Evolutionary conservation across 2,888 invertebrate species (phyloP).

Genomic region (Auanema freiburgensis): DNA sequence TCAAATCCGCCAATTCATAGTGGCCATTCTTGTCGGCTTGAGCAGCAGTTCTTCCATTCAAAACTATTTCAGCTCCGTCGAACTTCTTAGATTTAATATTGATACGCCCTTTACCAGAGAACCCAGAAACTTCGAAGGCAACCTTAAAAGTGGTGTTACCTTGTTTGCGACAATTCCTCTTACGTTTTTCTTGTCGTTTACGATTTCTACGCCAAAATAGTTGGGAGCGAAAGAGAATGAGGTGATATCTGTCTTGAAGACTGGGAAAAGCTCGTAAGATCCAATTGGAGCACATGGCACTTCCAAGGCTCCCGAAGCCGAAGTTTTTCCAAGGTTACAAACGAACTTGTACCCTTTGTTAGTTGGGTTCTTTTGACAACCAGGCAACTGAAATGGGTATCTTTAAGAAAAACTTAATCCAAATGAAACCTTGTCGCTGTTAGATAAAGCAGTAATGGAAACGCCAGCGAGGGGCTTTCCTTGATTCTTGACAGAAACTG

Average conservation of each 20-base stretch:
- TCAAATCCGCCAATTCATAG: constrained; percentile 21
- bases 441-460: constrained; percentile 25
- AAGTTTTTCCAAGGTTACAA: constrained; percentile 46
- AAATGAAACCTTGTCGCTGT: constrained; percentile 22
- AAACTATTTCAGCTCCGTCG: constrained; percentile 27
- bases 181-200: constrained; percentile 26
- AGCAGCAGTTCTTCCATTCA: constrained; percentile 35
- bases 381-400: constrained; percentile 25
- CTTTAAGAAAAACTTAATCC: constrained; percentile 3
- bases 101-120: constrained; percentile 31
- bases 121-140: constrained; percentile 37
- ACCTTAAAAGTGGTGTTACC: constrained; percentile 22
- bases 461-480: constrained; percentile 19
- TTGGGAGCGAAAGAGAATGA: constrained; percentile 36
- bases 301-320: constrained; percentile 74
- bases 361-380: constrained; percentile 1
- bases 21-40: constrained; percentile 31
- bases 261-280: constrained; percentile 73
- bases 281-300: constrained; percentile 83
- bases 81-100: constrained; percentile 18
- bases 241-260: constrained; percentile 19
- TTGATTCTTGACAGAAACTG: constrained; percentile 14
- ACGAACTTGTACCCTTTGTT: constrained; percentile 24
- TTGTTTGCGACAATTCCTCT: neutral
- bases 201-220: constrained; percentile 21